Evolutionary conservation across 2,113 vertebrate species (phyloP), one percentile per base, ranked within the genome.

Genomic region (Pterocles burchelli): DNA sequence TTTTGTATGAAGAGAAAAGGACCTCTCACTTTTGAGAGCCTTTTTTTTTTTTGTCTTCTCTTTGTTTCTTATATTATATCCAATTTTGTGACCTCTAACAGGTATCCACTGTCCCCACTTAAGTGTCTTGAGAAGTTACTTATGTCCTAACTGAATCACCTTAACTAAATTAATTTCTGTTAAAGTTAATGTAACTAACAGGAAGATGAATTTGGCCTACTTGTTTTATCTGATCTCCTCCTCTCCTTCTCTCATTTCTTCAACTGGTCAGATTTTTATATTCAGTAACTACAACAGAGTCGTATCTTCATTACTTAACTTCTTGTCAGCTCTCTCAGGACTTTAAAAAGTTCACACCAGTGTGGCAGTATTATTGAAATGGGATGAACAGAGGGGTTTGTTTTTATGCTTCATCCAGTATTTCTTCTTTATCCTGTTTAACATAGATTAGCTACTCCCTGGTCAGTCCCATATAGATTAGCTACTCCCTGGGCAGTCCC

Each of bases 1-100:
- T 66, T 92, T 96, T 95, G 65, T 96, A 72, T 90, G 84, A 95
- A 97, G 87, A 93, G 76, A 89, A 92, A 93, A 80, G 34, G 92
- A 83, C 83, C n/a, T 78, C 71, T 96, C 71, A 62, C 41, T 74
- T 61, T 49, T 61, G 25, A 46, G 17, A 33, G 4, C 10, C 8
- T 33, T 79, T 63, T 52, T 61, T 38, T 43, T 52, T 61, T 38
- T 43, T 18, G 5, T 61, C 34, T 80, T 92, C 74, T 95, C 62
- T 45, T 90, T 85, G 61, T 96, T 91, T 93, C 88, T 86, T 58
- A 85, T 43, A 33, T 48, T 87, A 86, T 66, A 80, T 90, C 88
- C 54, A 74, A 55, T 77, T 66, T 72, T 41, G 10, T 81, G 48
- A 55, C n/a, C 18, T 57, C 48, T 78, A 55, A 28, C 19, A 43